Evolutionary conservation across 2,888 invertebrate genomes (phyloP).

Genomic region (Lasioglossum oenotherae): DNA sequence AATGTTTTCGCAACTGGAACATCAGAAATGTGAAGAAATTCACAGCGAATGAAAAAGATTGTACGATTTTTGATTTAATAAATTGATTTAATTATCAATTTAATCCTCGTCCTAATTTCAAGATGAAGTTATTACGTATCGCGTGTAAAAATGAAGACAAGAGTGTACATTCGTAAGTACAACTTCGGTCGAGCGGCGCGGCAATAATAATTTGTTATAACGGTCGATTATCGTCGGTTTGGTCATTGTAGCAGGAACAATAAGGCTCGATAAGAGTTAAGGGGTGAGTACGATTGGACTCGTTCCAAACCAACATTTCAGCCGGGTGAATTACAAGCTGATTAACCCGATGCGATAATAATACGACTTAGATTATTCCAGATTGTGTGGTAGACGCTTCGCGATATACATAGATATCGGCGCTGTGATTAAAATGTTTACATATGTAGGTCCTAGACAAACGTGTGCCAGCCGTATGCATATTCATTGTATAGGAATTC

Average conservation of each 20-base stretch:
- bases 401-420: not conserved
- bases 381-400: not conserved
- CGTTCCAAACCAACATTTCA: constrained; percentile 8
- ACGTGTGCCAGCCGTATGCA: constrained; percentile 45
- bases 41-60: too few species aligned
- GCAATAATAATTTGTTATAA: not conserved
- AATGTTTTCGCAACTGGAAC: too few species aligned
- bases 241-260: constrained; percentile 11
- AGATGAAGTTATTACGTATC: too few species aligned
- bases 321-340: not conserved
- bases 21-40: not conserved
- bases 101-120: not conserved
- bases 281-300: constrained; percentile 3
- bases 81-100: not conserved
- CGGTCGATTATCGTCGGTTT: not conserved
- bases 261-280: constrained; percentile 1
- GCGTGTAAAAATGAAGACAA: too few species aligned
- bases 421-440: constrained; percentile 51
- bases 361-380: constrained; percentile 12
- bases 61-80: too few species aligned
- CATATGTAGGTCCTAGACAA: constrained; percentile 53
- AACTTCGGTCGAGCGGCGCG: not conserved
- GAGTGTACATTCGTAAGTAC: not conserved
- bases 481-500: constrained; percentile 61
- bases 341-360: not conserved